Evolutionary conservation across 2,888 invertebrate species (phyloP), one percentile per base, ranked within the genome.

Genomic region (Cosmopolites sordidus): DNA sequence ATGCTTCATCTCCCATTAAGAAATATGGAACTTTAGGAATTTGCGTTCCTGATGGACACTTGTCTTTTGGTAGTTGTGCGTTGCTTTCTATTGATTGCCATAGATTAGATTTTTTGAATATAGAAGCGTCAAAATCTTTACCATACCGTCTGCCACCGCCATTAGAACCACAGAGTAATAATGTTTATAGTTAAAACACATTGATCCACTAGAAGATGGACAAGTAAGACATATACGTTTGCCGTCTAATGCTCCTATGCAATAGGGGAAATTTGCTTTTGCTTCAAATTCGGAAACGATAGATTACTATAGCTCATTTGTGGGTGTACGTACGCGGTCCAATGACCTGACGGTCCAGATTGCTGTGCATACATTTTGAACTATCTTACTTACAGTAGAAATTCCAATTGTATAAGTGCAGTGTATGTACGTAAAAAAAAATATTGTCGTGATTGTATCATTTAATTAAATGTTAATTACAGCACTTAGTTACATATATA

Each of bases 141-240:
- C 58, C 56, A 44, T 58, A 49, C 8, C 15, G 16, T 45, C 45
- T 8, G 18, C 60, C 47, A 12, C 52, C 53, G n/a, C 61, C 56
- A 51, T 58, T 51, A 29, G 4, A 12, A 38, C 38, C 6, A 38
- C 38, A n/a, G 38, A 38, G 14, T 9, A 14, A 14, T 38, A 38
- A n/a, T 5, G 5, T n/a, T 38, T 38, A 38, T 38, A 38, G 12
- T 38, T 38, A 38, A 9, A 38, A n/a, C n/a, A 38, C 12, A 38
- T 9, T 5, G 38, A 38, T 5, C 38, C 38, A 14, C 38, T 38
- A 38, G 5, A 38, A 5, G 8, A 4, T 12, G 40, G 40, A 15
- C n/a, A 18, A 18, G n/a, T 18, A 42, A 42, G 17, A 18, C 42
- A 2, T 18, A 42, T 18, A 16, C 16, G 40, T 40, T 40, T 40